phyloP scores from a whole-genome alignment of 2,113 vertebrate species.

The Ibidorhyncha struthersii region DNA sequence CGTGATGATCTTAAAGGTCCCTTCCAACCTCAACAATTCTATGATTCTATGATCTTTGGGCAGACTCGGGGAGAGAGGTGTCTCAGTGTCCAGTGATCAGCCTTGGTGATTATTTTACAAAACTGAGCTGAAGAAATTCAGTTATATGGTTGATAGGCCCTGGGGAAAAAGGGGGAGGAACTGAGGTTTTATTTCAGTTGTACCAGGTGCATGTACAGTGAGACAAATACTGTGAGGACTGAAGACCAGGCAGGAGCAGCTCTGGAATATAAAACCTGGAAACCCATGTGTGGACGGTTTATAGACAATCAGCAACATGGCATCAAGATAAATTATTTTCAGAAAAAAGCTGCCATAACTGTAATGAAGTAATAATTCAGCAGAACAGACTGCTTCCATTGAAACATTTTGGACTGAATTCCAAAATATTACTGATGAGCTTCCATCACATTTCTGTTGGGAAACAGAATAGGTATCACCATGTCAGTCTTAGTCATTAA shows the following conservation, averaged over 20 bases:
- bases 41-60: background rate
- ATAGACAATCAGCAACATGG: background rate
- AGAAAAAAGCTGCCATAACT: background rate
- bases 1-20: too few relatives aligned
- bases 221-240: background rate
- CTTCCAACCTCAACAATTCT: too few relatives aligned
- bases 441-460: background rate
- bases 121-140: background rate
- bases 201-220: background rate
- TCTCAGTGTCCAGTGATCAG: background rate
- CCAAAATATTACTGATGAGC: background rate
- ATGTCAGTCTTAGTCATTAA: background rate
- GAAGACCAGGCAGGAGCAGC: background rate
- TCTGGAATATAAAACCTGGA: background rate
- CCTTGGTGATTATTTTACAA: background rate
- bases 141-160: background rate
- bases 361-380: background rate
- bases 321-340: background rate
- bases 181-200: background rate
- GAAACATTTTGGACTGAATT: background rate
- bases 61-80: background rate
- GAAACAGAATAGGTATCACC: background rate
- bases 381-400: background rate
- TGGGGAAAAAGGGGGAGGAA: background rate
- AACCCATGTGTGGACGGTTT: background rate